Conservation (phyloP, 1,140 invertebrate genomes). For the Holcopasites calliopsidis region DNA sequence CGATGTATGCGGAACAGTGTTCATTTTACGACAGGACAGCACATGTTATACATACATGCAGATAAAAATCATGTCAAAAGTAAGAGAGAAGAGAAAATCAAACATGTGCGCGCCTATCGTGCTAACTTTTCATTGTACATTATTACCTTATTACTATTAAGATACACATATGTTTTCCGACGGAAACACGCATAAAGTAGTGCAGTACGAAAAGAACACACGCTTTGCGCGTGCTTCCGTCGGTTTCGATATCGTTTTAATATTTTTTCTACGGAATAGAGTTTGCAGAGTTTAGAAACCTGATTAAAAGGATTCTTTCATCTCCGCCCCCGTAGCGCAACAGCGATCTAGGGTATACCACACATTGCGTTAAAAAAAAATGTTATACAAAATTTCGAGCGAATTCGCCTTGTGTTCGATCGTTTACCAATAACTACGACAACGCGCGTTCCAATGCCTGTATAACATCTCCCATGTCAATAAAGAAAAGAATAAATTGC, state of each 20-base stretch:
- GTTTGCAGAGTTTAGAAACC: constrained; percentile 45
- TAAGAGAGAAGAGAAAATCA: not conserved
- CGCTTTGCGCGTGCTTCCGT: constrained; percentile 46
- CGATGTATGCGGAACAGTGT: constrained; percentile 50
- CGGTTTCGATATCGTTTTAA: constrained; percentile 40
- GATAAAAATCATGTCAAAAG: constrained; percentile 2
- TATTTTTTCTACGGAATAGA: constrained; percentile 68
- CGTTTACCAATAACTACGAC: constrained; percentile 59
- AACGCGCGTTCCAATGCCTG: constrained; percentile 72
- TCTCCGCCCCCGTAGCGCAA: constrained; percentile 26
- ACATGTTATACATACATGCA: constrained; percentile 42
- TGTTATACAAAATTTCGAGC: constrained; percentile 52
- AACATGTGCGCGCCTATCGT: constrained; percentile 55
- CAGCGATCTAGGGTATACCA: not conserved
- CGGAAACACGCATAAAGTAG: constrained; percentile 29
- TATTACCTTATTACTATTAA: constrained; percentile 63
- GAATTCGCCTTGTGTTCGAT: constrained; percentile 57
- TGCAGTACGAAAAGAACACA: not conserved
- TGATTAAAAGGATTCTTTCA: constrained; percentile 37
- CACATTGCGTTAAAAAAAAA: constrained; percentile 38
- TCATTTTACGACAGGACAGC: constrained; percentile 56
- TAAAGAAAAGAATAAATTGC: constrained; percentile 67
- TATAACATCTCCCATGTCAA: constrained; percentile 75
- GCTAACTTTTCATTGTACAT: constrained; percentile 64
- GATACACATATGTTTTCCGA: constrained; percentile 55